Percentiles rank a stretch among this genome's conserved stretches.
Conservation (phyloP, 2,888 invertebrate species). For the Protonemura montana region DNA sequence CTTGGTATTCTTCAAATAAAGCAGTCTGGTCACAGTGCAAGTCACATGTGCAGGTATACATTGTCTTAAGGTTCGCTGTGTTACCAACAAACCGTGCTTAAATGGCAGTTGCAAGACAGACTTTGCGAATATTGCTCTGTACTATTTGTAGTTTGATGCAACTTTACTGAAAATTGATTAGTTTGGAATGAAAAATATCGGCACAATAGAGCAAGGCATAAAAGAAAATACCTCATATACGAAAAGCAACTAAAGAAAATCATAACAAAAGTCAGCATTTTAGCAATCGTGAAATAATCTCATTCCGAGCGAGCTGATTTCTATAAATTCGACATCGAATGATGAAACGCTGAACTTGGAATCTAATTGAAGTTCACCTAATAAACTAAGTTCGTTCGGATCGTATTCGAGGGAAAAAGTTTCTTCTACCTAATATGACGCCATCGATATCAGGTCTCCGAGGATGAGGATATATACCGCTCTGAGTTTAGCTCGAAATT, state of each 20-base stretch:
- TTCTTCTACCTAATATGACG: conserved; percentile 1
- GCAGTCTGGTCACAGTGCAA: not conserved
- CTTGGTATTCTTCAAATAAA: not conserved
- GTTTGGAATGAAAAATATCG: no score
- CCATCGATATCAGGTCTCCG: not conserved
- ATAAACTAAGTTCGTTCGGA: not conserved
- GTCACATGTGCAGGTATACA: no score
- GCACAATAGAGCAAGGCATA: no score
- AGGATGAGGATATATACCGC: not conserved
- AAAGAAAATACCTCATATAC: no score
- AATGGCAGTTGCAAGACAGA: no score
- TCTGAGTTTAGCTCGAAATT: not conserved
- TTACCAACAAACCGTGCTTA: no score
- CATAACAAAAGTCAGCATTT: not conserved
- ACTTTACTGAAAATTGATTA: no score
- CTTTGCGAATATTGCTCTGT: no score
- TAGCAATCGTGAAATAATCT: not conserved
- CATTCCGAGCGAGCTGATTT: not conserved
- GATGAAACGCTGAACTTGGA: not conserved
- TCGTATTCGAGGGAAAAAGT: not conserved
- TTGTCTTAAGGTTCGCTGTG: no score
- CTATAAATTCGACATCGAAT: not conserved
- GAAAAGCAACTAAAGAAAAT: not conserved
- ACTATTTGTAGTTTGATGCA: no score
- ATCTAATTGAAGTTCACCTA: conserved; percentile 7